Evolutionary conservation across 2,888 invertebrate genomes (phyloP).

Genomic region (Apotomis capreana): DNA sequence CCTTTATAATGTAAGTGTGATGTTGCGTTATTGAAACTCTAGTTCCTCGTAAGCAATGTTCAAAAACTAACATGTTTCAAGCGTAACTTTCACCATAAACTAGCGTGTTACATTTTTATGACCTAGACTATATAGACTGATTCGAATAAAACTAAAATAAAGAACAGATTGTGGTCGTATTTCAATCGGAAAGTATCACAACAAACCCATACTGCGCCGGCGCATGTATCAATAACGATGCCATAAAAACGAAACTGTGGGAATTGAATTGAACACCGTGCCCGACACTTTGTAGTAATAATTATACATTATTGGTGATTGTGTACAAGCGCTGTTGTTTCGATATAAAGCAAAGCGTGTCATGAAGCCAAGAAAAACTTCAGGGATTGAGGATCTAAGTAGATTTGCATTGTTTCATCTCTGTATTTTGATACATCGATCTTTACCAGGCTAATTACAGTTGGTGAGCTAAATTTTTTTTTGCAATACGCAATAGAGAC

Average conservation of each 20-base stretch:
- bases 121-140: constrained; percentile 8
- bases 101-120: neutral
- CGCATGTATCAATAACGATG: constrained; percentile 23
- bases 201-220: constrained; percentile 19
- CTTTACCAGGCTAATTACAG: too few species aligned
- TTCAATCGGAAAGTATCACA: constrained; percentile 36
- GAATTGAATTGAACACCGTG: constrained; percentile 24
- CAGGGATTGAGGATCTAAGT: too few species aligned
- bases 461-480: too few species aligned
- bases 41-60: neutral
- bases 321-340: neutral
- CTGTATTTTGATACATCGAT: too few species aligned
- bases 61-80: neutral
- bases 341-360: too few species aligned
- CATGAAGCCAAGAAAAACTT: too few species aligned
- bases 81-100: constrained; percentile 14
- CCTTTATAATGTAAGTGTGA: too few species aligned
- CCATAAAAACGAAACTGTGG: constrained; percentile 33
- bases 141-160: constrained; percentile 9
- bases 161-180: constrained; percentile 18
- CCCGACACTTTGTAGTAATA: neutral
- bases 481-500: too few species aligned
- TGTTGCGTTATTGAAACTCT: neutral
- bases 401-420: too few species aligned
- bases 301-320: neutral